Evolutionary conservation across 2,113 vertebrate genomes (phyloP).

Genomic region (Willisornis vidua): DNA sequence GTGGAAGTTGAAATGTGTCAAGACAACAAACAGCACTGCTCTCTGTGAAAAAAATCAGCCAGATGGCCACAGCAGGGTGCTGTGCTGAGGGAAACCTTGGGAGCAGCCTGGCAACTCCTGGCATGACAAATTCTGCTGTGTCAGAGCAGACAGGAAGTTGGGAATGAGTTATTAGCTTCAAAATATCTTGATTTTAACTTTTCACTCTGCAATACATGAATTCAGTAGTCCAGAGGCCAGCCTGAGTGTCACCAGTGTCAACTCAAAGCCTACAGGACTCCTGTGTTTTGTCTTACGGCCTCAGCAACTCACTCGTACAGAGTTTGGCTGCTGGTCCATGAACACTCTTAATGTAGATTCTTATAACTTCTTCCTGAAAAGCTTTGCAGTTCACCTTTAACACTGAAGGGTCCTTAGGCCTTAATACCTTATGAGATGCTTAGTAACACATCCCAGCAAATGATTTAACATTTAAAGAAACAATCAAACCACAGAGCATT

Average conservation of each 20-base stretch:
- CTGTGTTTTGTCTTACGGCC: not conserved
- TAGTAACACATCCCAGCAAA: not conserved
- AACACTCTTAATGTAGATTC: not conserved
- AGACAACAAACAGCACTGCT: not conserved
- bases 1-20: not conserved
- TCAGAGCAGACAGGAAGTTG: not conserved
- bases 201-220: not conserved
- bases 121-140: not conserved
- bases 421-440: not conserved
- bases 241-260: not conserved
- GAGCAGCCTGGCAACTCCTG: not conserved
- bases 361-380: not conserved
- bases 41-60: not conserved
- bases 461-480: not conserved
- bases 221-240: not conserved
- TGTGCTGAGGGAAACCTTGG: not conserved
- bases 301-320: not conserved
- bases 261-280: not conserved
- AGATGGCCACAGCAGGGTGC: not conserved
- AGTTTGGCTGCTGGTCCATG: not conserved
- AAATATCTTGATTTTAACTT: not conserved
- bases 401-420: not conserved
- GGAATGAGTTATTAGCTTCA: not conserved
- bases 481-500: not conserved
- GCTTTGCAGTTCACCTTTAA: constrained; percentile 41